Evolutionary conservation across 2,888 invertebrate genomes (phyloP).

Genomic region (Quadriops clusia): DNA sequence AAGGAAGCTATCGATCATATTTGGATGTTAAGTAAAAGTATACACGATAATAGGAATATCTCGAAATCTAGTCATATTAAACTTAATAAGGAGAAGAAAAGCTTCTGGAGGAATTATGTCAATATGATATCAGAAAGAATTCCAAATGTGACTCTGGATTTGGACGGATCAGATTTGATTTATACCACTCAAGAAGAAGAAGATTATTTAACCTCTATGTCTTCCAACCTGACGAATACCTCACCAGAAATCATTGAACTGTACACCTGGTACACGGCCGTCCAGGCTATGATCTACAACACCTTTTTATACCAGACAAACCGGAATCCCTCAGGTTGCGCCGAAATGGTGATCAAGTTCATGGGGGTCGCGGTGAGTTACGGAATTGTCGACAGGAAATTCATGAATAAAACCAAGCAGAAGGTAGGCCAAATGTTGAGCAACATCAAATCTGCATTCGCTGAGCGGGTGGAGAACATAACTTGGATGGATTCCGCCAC

Average conservation of each 20-base stretch:
- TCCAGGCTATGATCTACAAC: constrained; percentile 55
- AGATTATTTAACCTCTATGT: constrained; percentile 49
- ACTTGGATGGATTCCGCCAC: constrained; percentile 69
- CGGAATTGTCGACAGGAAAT: constrained; percentile 50
- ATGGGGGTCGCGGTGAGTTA: constrained; percentile 68
- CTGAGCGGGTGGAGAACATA: constrained; percentile 47
- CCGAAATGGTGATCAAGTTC: constrained; percentile 55
- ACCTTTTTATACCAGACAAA: too few relatives aligned
- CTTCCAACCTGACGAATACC: constrained; percentile 43
- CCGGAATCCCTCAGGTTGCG: constrained; percentile 39
- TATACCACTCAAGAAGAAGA: constrained; percentile 46
- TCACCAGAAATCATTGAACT: constrained; percentile 48
- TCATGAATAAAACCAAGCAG: constrained; percentile 49
- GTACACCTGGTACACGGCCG: constrained; percentile 54
- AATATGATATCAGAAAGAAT: constrained; percentile 47
- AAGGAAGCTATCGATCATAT: too few relatives aligned
- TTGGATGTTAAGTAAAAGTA: too few relatives aligned
- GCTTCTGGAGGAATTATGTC: constrained; percentile 57
- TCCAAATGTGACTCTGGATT: constrained; percentile 41
- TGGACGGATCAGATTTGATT: constrained; percentile 27
- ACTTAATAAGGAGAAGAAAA: constrained; percentile 21
- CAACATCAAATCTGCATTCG: constrained; percentile 60
- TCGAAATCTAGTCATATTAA: too few relatives aligned
- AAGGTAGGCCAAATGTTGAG: constrained; percentile 60
- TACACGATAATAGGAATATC: too few relatives aligned